A percentile compares a stretch with the other conserved stretches of the same genome.
phyloP scores from a whole-genome alignment of 2,888 invertebrate species.

The Bimastos eiseni region DNA sequence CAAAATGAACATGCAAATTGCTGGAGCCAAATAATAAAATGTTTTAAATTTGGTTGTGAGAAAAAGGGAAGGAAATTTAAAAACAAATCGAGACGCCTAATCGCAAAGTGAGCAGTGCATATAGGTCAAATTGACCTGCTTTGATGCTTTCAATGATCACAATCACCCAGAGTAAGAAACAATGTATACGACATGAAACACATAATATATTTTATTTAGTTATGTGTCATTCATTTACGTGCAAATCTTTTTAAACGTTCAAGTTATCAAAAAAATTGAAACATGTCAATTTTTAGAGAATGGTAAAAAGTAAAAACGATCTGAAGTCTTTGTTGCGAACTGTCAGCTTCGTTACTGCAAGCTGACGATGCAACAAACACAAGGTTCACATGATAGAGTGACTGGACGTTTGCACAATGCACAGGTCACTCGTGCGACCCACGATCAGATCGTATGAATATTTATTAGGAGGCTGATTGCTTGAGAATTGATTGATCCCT shows the following conservation, averaged over 20 bases:
- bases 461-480: constrained; percentile 13
- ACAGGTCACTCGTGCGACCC: background rate
- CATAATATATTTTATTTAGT: background rate
- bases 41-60: no score
- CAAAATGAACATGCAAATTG: no score
- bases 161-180: background rate
- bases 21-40: no score
- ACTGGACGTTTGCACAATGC: background rate
- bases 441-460: background rate
- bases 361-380: background rate
- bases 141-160: background rate
- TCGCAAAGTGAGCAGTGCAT: no score
- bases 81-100: no score
- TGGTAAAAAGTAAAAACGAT: background rate
- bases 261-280: background rate
- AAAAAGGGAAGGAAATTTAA: no score
- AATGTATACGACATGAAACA: background rate
- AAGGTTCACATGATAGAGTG: background rate
- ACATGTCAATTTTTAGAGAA: background rate
- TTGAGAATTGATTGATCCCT: constrained; percentile 6
- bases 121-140: background rate
- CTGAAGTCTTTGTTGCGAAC: background rate
- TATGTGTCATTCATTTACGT: no score
- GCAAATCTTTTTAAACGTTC: background rate
- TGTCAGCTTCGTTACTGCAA: background rate